Conservation (phyloP, 2,113 vertebrate genomes). For the Corythornis vintsioides region DNA sequence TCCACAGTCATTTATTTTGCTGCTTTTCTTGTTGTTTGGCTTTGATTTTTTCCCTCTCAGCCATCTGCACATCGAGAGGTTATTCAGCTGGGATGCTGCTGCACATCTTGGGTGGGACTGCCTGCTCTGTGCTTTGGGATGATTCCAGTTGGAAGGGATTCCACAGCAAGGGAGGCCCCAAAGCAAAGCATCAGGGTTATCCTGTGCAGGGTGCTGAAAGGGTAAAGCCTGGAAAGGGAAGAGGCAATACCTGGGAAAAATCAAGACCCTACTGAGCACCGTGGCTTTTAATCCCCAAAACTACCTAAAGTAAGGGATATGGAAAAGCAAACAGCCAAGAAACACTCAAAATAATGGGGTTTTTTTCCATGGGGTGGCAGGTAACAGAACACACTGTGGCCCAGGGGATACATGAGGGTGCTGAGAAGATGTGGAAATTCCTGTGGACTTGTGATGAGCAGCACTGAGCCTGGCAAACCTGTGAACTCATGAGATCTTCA, state of each 20-base stretch:
- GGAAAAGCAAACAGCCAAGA: background rate
- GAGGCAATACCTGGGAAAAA: background rate
- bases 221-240: background rate
- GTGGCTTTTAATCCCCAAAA: background rate
- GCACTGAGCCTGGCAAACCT: background rate
- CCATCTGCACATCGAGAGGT: background rate
- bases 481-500: background rate
- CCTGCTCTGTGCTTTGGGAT: background rate
- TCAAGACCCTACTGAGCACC: background rate
- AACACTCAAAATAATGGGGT: background rate
- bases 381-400: background rate
- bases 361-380: background rate
- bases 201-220: background rate
- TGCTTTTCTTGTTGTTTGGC: background rate
- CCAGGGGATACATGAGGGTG: background rate
- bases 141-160: background rate
- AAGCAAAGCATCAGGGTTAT: background rate
- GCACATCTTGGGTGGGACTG: fast-evolving
- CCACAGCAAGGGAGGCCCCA: background rate
- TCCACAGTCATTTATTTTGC: background rate
- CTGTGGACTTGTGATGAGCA: background rate
- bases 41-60: background rate
- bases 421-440: background rate
- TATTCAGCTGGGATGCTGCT: background rate
- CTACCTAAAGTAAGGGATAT: background rate